These are phyloP conservation scores for Lepidothrix coronata DNA, from an alignment of 2,113 vertebrate species.

Conservation along the genomic window DNA sequence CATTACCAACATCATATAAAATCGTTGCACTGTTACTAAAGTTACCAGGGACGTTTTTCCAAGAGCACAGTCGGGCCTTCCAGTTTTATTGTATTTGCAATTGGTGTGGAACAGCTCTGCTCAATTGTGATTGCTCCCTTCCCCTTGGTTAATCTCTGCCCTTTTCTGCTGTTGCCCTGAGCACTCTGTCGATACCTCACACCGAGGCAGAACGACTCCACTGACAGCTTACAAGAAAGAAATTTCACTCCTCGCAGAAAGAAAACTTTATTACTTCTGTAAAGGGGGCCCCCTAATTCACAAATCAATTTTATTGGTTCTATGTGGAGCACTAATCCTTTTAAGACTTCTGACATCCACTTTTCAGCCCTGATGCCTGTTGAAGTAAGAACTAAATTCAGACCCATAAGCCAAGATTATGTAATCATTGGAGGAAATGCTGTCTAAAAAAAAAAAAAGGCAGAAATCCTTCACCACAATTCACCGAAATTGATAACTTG, in stretches of 20 bases:
- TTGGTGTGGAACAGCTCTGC: not conserved
- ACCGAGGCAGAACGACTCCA: not conserved
- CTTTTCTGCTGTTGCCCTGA: not conserved
- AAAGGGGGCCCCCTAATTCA: constrained; percentile 39
- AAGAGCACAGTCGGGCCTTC: not conserved
- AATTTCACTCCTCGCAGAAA: constrained; percentile 13
- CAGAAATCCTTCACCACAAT: not conserved
- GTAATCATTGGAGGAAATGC: not conserved
- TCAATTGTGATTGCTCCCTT: not conserved
- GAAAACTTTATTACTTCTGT: constrained; percentile 29
- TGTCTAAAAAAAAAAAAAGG: not conserved
- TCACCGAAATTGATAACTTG: not conserved
- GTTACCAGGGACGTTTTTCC: not conserved
- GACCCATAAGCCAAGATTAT: not conserved
- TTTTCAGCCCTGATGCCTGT: not conserved
- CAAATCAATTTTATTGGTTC: constrained; percentile 49
- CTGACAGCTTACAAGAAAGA: not conserved
- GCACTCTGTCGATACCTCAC: not conserved
- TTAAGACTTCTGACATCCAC: not conserved
- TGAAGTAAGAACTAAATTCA: constrained; percentile 2
- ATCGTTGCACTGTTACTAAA: not conserved
- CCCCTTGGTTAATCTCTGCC: not conserved
- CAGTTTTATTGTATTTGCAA: not conserved
- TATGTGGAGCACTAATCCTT: constrained; percentile 34
- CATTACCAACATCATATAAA: not conserved